Percentiles rank a stretch among this genome's conserved stretches.
phyloP scores from a whole-genome alignment of 2,888 invertebrate species.

The Spisula solida region DNA sequence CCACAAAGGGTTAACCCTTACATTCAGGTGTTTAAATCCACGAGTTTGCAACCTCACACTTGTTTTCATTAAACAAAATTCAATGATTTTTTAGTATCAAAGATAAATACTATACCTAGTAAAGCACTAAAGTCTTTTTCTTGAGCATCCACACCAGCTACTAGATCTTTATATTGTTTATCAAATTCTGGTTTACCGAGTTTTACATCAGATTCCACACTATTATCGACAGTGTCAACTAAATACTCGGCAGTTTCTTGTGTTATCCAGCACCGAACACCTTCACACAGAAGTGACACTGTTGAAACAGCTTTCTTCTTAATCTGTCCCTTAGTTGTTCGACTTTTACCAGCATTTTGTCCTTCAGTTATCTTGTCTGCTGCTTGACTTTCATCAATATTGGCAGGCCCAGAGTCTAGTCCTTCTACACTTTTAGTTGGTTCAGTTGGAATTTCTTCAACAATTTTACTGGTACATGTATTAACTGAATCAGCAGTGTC shows the following conservation, averaged over 20 bases:
- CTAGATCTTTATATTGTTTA: constrained; percentile 72
- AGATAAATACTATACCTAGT: constrained; percentile 40
- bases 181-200: constrained; percentile 67
- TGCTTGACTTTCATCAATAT: neutral
- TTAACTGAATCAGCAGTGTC: neutral
- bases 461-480: no score
- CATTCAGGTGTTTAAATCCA: no score
- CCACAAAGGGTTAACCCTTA: no score
- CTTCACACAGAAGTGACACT: constrained; percentile 41
- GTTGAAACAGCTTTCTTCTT: constrained; percentile 24
- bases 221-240: constrained; percentile 45
- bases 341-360: neutral
- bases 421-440: no score
- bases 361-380: constrained; percentile 15
- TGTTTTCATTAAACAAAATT: no score
- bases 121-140: constrained; percentile 76
- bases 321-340: neutral
- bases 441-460: no score
- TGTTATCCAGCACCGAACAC: constrained; percentile 73
- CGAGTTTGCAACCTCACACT: no score
- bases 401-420: neutral
- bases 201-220: constrained; percentile 49
- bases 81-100: no score
- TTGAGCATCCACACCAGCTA: constrained; percentile 73
- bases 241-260: constrained; percentile 71